Percentiles rank a stretch among this genome's conserved stretches.
These are phyloP conservation scores for Sinotaia quadrata DNA, from an alignment of 2,888 invertebrate species.

Conservation along the genomic window DNA sequence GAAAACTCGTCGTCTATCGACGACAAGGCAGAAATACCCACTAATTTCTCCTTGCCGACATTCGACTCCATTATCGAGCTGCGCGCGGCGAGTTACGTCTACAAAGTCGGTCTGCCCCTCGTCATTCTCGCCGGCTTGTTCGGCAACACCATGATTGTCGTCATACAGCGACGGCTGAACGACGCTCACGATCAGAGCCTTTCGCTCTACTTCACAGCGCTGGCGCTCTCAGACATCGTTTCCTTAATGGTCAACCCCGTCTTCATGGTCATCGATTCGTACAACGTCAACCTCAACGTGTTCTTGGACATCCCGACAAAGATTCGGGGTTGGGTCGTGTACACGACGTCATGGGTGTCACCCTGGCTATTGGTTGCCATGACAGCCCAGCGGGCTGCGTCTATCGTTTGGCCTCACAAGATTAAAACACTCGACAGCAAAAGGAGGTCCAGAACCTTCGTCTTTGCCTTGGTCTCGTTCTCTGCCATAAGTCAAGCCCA, in stretches of 20 bases:
- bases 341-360: slow-evolving; percentile 14
- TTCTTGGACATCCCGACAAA: slow-evolving; percentile 23
- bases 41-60: too few relatives aligned
- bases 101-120: slow-evolving; percentile 7
- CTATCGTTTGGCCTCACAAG: slow-evolving; percentile 24
- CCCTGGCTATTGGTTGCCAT: slow-evolving; percentile 33
- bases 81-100: background rate
- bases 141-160: too few relatives aligned
- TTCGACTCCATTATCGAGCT: slow-evolving; percentile 4
- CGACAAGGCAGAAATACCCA: too few relatives aligned
- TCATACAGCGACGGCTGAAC: background rate
- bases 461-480: background rate
- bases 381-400: slow-evolving; percentile 24
- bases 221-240: slow-evolving; percentile 33
- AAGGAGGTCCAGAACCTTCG: background rate
- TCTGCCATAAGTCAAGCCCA: background rate
- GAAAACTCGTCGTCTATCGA: too few relatives aligned
- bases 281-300: background rate
- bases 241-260: slow-evolving; percentile 26
- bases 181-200: background rate
- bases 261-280: too few relatives aligned
- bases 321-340: slow-evolving; percentile 13
- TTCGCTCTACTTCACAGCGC: slow-evolving; percentile 24
- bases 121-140: slow-evolving; percentile 2
- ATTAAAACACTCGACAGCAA: background rate